Evolutionary conservation across 2,888 invertebrate species (phyloP).

Genomic region (Resseliella maxima): DNA sequence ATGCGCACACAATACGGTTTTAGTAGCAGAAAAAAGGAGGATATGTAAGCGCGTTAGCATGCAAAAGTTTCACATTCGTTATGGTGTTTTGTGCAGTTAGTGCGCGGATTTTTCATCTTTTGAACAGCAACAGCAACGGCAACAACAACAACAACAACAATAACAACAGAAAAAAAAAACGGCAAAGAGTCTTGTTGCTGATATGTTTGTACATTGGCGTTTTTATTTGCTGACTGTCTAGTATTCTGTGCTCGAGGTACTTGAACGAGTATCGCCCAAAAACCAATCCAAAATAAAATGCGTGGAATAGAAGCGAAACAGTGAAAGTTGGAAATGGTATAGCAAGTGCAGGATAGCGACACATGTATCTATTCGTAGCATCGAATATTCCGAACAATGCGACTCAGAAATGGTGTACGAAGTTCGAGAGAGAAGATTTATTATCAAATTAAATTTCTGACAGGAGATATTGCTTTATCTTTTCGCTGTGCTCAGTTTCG

Average conservation of each 20-base stretch:
- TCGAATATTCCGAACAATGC: neutral
- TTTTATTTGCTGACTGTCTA: conserved; percentile 45
- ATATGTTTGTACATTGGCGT: conserved; percentile 12
- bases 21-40: neutral
- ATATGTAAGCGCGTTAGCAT: conserved; percentile 25
- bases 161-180: neutral
- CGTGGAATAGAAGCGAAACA: conserved; percentile 51
- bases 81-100: conserved; percentile 13
- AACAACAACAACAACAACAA: neutral
- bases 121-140: neutral
- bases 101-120: conserved; percentile 29
- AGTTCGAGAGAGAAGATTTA: conserved; percentile 66
- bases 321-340: conserved; percentile 20
- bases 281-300: conserved; percentile 26
- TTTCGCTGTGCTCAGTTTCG: conserved; percentile 63
- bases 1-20: conserved; percentile 28
- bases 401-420: conserved; percentile 57
- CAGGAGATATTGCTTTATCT: conserved; percentile 70
- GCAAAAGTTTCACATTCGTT: conserved; percentile 17
- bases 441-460: conserved; percentile 70
- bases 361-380: neutral
- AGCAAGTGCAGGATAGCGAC: conserved; percentile 46
- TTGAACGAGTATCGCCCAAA: neutral
- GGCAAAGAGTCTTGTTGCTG: neutral
- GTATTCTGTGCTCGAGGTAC: conserved; percentile 23